phyloP scores from a whole-genome alignment of 2,888 invertebrate species.

The Drosophila infuscata region DNA sequence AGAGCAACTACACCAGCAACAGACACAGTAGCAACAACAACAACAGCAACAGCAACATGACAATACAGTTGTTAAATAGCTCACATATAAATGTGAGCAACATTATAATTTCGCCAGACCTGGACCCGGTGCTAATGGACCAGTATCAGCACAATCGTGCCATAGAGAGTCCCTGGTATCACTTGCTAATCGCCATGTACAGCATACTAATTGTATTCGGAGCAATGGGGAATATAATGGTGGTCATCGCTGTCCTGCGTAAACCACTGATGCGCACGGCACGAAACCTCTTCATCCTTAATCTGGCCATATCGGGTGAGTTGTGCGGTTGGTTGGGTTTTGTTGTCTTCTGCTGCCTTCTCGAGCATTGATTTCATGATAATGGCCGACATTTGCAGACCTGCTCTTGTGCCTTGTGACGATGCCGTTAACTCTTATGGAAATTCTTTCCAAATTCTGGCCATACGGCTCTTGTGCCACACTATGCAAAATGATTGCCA shows the following conservation, averaged over 20 bases:
- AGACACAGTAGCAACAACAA: slow-evolving; percentile 20
- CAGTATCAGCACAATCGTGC: slow-evolving; percentile 89
- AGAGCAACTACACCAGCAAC: slow-evolving; percentile 8
- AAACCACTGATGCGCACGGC: slow-evolving; percentile 96
- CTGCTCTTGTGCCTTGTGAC: slow-evolving; percentile 94
- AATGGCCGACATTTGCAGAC: slow-evolving; percentile 85
- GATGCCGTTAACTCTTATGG: slow-evolving; percentile 95
- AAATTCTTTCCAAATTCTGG: slow-evolving; percentile 94
- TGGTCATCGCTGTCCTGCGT: slow-evolving; percentile 91
- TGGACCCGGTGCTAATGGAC: slow-evolving; percentile 83
- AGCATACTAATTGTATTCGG: slow-evolving; percentile 92
- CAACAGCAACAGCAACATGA: slow-evolving; percentile 18
- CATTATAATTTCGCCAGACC: slow-evolving; percentile 27
- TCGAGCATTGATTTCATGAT: slow-evolving; percentile 19
- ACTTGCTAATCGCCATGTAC: slow-evolving; percentile 89
- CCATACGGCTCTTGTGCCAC: slow-evolving; percentile 90
- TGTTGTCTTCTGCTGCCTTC: not conserved
- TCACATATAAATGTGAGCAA: slow-evolving; percentile 35
- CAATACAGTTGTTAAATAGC: slow-evolving; percentile 31
- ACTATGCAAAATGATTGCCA: slow-evolving; percentile 94
- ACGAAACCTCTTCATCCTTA: slow-evolving; percentile 96
- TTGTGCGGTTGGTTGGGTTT: not conserved
- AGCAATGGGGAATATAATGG: slow-evolving; percentile 93
- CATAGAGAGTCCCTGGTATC: slow-evolving; percentile 89
- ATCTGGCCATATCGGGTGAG: slow-evolving; percentile 91